Conservation (phyloP, 2,797 vertebrate genomes). For the Lagocephalus sceleratus region DNA sequence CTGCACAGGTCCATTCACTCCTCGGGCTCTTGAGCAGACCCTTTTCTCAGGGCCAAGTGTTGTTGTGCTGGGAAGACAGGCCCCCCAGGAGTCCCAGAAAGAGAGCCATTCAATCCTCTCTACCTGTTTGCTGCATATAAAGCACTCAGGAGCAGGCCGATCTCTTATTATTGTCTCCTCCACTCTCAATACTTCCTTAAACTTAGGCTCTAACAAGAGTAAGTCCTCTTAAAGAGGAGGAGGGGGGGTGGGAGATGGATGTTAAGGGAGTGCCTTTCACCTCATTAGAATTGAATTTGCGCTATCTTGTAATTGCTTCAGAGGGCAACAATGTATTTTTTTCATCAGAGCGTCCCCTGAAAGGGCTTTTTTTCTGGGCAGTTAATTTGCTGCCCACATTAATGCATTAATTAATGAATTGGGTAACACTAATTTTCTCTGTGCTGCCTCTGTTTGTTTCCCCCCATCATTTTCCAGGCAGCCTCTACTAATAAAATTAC, state of each 20-base stretch:
- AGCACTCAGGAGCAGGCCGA: conserved; percentile 86
- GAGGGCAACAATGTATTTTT: conserved; percentile 91
- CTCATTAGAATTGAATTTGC: conserved; percentile 90
- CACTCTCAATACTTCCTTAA: conserved; percentile 84
- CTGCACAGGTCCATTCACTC: conserved; percentile 78
- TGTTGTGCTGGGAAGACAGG: conserved; percentile 89
- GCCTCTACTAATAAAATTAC: conserved; percentile 94
- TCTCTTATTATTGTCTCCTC: conserved; percentile 86
- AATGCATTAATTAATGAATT: conserved; percentile 96
- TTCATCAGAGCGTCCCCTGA: conserved; percentile 75
- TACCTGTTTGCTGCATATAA: conserved; percentile 91
- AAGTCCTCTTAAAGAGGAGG: conserved; percentile 65
- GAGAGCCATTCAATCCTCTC: conserved; percentile 83
- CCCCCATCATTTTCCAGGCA: conserved; percentile 79
- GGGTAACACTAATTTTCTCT: conserved; percentile 95
- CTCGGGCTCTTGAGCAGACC: conserved; percentile 73
- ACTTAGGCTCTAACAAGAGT: conserved; percentile 84
- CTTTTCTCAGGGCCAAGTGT: conserved; percentile 80
- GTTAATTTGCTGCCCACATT: conserved; percentile 93
- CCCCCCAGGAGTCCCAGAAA: conserved; percentile 89
- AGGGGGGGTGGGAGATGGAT: conserved; percentile 65
- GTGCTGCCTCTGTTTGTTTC: conserved; percentile 75
- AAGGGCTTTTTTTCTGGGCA: conserved; percentile 90
- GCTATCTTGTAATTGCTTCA: conserved; percentile 90
- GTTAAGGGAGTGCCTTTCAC: conserved; percentile 88